A percentile compares a stretch with the other conserved stretches of the same genome.
These are phyloP conservation scores for Antheraea assamensis DNA, from an alignment of 2,888 invertebrate species.

Conservation along the genomic window DNA sequence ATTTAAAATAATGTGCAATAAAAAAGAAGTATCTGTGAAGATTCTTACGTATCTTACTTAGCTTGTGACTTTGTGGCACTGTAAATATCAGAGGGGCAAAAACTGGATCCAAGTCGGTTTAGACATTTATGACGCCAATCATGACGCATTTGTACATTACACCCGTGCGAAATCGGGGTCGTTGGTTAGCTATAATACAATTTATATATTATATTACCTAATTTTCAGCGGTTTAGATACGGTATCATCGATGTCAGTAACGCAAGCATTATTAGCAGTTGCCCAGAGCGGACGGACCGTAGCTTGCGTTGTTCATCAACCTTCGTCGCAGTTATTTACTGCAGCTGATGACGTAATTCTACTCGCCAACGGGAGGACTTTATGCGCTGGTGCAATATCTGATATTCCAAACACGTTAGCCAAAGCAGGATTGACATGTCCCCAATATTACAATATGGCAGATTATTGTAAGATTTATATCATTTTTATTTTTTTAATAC, in stretches of 20 bases:
- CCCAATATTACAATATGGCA: slow-evolving; percentile 90
- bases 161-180: too few relatives aligned
- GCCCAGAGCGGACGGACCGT: slow-evolving; percentile 86
- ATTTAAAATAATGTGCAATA: too few relatives aligned
- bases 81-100: too few relatives aligned
- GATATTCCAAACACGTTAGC: slow-evolving; percentile 83
- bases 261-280: slow-evolving; percentile 83
- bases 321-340: slow-evolving; percentile 88
- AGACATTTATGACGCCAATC: too few relatives aligned
- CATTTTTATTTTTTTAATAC: not conserved
- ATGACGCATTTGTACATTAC: too few relatives aligned
- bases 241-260: slow-evolving; percentile 86
- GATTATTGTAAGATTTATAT: slow-evolving; percentile 84
- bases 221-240: slow-evolving; percentile 82
- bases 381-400: slow-evolving; percentile 85
- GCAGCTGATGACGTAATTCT: slow-evolving; percentile 88
- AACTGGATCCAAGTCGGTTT: too few relatives aligned
- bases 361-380: slow-evolving; percentile 84
- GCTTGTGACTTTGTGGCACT: too few relatives aligned
- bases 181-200: not conserved
- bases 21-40: too few relatives aligned
- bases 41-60: too few relatives aligned
- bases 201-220: not conserved
- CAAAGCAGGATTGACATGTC: slow-evolving; percentile 84
- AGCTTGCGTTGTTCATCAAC: slow-evolving; percentile 90